Evolutionary conservation across 2,888 invertebrate species (phyloP).

Genomic region (Philereme transversata): DNA sequence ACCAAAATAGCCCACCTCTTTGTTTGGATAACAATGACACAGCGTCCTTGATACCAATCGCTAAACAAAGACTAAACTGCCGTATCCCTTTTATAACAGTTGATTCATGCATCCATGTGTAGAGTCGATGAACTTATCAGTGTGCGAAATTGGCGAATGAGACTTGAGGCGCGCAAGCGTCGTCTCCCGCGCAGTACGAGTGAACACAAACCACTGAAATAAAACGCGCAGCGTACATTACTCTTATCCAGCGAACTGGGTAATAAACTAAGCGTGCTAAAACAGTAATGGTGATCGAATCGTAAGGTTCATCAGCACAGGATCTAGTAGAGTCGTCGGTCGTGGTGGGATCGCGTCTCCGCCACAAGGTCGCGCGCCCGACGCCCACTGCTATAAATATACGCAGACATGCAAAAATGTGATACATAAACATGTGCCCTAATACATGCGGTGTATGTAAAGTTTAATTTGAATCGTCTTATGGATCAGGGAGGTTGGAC

Average conservation of each 20-base stretch:
- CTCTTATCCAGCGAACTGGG: conserved; percentile 19
- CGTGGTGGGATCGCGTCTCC: conserved; percentile 64
- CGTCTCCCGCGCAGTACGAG: conserved; percentile 42
- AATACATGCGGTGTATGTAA: conserved; percentile 49
- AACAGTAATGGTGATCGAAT: conserved; percentile 40
- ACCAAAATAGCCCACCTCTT: conserved; percentile 27
- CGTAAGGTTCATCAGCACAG: conserved; percentile 14
- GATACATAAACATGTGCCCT: conserved; percentile 70
- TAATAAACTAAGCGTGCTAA: conserved; percentile 8
- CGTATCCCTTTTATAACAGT: conserved; percentile 59
- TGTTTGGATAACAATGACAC: conserved; percentile 43
- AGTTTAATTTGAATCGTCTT: conserved; percentile 46
- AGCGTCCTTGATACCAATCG: conserved; percentile 40
- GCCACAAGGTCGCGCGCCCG: conserved; percentile 76
- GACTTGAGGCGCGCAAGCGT: conserved; percentile 64
- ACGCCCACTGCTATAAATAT: conserved; percentile 78
- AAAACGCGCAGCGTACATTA: conserved; percentile 43
- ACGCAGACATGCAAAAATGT: conserved; percentile 79
- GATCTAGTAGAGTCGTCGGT: conserved; percentile 41
- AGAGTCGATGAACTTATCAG: conserved; percentile 79
- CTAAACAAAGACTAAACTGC: conserved; percentile 52
- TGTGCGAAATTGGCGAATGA: conserved; percentile 79
- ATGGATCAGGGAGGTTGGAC: conserved; percentile 38
- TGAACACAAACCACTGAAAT: conserved; percentile 3
- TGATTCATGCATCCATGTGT: conserved; percentile 62